These are phyloP conservation scores for Noctua fimbriata DNA, from an alignment of 2,888 invertebrate genomes.

Conservation along the genomic window DNA sequence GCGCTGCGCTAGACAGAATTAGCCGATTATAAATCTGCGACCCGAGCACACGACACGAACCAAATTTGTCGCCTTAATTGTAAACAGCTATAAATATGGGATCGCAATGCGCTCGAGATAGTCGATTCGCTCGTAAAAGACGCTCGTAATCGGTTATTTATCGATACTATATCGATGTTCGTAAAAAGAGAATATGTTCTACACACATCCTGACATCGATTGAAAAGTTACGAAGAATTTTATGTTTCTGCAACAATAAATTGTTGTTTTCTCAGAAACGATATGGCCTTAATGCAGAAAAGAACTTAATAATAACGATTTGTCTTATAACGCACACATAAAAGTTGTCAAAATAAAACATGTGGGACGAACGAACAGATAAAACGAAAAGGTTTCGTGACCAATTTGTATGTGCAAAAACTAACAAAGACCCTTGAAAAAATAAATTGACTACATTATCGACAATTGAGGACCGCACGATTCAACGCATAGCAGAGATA, in stretches of 20 bases:
- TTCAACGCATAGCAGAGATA: constrained; percentile 30
- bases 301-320: constrained; percentile 26
- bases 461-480: constrained; percentile 30
- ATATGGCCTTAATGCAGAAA: constrained; percentile 31
- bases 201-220: constrained; percentile 57
- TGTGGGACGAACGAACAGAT: constrained; percentile 10
- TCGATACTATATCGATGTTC: constrained; percentile 65
- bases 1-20: constrained; percentile 70
- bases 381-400: constrained; percentile 31
- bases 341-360: constrained; percentile 41
- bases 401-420: constrained; percentile 37
- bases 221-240: constrained; percentile 59
- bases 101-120: constrained; percentile 70
- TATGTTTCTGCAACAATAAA: constrained; percentile 56
- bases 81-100: constrained; percentile 74
- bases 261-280: constrained; percentile 54
- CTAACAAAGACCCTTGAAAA: constrained; percentile 31
- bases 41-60: constrained; percentile 59
- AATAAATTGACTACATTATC: constrained; percentile 36
- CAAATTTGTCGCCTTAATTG: constrained; percentile 74
- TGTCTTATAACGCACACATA: constrained; percentile 15
- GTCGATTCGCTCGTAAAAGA: constrained; percentile 73
- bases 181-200: constrained; percentile 61
- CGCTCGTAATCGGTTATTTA: constrained; percentile 68
- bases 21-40: constrained; percentile 75